phyloP scores from a whole-genome alignment of 1,140 invertebrate genomes.

The Brachystomella parvula region DNA sequence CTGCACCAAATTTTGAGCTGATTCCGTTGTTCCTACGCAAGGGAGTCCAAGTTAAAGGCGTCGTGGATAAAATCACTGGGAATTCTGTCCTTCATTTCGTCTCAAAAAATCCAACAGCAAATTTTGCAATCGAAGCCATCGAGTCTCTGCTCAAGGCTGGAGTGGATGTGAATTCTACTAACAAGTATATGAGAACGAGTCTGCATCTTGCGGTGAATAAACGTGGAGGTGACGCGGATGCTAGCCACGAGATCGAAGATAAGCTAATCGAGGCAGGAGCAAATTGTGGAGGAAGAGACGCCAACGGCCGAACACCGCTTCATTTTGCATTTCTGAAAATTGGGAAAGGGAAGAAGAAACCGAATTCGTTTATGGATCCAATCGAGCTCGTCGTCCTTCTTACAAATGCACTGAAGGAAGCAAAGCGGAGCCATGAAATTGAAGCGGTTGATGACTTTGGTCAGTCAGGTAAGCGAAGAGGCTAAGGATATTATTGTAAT shows the following conservation, averaged over 20 bases:
- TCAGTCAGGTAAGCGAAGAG: too few species aligned
- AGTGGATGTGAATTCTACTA: conserved; percentile 40
- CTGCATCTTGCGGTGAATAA: conserved; percentile 44
- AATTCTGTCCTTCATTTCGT: conserved; percentile 41
- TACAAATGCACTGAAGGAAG: conserved; percentile 41
- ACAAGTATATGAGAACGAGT: conserved; percentile 41
- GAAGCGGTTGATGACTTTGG: conserved; percentile 43
- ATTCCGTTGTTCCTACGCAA: conserved; percentile 29
- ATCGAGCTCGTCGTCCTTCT: conserved; percentile 45
- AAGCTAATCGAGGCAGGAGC: conserved; percentile 39
- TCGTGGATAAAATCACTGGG: conserved; percentile 32
- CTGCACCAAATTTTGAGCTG: conserved; percentile 2
- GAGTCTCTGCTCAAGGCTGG: conserved; percentile 39
- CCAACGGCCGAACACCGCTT: conserved; percentile 40
- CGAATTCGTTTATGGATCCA: conserved; percentile 43
- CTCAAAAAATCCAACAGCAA: conserved; percentile 14
- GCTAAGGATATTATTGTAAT: too few species aligned
- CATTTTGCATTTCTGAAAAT: conserved; percentile 48
- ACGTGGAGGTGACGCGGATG: conserved; percentile 42
- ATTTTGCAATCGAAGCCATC: conserved; percentile 27
- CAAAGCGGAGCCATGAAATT: conserved; percentile 33
- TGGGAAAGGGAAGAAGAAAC: conserved; percentile 15
- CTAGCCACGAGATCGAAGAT: conserved; percentile 40
- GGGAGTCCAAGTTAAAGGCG: conserved; percentile 35
- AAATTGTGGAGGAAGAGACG: conserved; percentile 36